Base-by-base conservation (phyloP, 2,888 invertebrate genomes). In the Leucophora obtusa region DNA sequence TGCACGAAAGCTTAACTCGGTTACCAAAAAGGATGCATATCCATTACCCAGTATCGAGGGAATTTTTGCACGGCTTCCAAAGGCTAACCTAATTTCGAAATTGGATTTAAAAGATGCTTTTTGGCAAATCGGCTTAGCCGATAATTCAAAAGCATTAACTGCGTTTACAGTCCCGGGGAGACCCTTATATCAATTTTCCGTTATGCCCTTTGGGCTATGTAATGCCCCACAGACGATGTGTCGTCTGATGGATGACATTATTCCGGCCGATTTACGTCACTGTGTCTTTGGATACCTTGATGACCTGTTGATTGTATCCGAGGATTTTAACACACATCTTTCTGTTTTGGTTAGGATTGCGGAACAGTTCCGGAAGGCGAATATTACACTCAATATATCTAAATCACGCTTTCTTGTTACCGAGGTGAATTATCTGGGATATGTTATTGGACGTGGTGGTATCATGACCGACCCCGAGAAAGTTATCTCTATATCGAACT, bases 191-290 rank as follows among this genome's bases (percentile, higher is more conserved):
- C 83, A 82, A 35, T 80, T 79, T 43, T 60, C 33, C 0, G 73
- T 76, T 3, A 83, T 83, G 76, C 82, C 81, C 15, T 79, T 82
- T 24, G 82, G 79, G 28, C 38, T 83, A 21, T 82, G 82, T 38
- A 82, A 81, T 0, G 17, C 51, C 7, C 15, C 51, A 1, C 51
- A 28, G 6, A 14, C 63, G 4, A 50, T 81, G 43, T 68, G 71
- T 7, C 24, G 76, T 7, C 33, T 66, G 10, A 79, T 79, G 71
- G 79, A 79, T 38, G 21, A 18, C 11, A 50, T 83, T 2, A 76
- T 79, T 28, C 81, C 79, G 1, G 17, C 68, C 0, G 66, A 63
- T n/a, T 28, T 82, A 10, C 24, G 73, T 3, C 56, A 80, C 50
- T 35, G 50, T 7, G 80, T 83, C 1, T 82, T 82, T 35, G 78